Percentiles rank a stretch among this genome's conserved stretches.
Conservation (phyloP, 2,113 vertebrate genomes). For the Callionymus lyra region DNA sequence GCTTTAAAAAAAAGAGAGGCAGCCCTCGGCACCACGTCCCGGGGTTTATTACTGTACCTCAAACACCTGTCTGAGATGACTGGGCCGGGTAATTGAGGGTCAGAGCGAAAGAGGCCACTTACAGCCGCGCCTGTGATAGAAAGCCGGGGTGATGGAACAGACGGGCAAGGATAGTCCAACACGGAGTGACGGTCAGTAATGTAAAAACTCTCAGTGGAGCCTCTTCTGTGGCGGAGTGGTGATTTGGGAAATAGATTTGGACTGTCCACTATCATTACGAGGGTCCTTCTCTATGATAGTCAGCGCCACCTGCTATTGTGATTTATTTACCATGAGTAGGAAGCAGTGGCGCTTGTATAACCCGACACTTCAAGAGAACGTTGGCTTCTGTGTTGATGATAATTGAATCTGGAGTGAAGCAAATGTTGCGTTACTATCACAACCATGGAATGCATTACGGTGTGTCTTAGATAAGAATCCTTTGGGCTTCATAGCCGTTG, state of each 20-base stretch:
- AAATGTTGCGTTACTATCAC: not conserved
- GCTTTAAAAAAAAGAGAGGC: conserved; percentile 38
- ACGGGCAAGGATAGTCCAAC: conserved; percentile 34
- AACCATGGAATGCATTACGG: no score
- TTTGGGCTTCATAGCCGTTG: no score
- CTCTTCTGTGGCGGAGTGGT: conserved; percentile 17
- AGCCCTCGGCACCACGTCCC: conserved; percentile 22
- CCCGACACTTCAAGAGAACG: conserved; percentile 4
- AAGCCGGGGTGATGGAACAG: conserved; percentile 37
- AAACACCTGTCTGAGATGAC: conserved; percentile 55
- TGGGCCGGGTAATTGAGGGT: conserved; percentile 55
- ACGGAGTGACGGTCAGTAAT: conserved; percentile 46
- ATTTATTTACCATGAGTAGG: conserved; percentile 15
- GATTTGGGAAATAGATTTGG: conserved; percentile 39
- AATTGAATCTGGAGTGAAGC: conserved; percentile 20
- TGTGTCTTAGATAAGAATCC: no score
- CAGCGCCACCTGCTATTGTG: conserved; percentile 18
- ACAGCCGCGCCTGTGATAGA: conserved; percentile 36
- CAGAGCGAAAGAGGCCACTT: conserved; percentile 45
- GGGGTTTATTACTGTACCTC: conserved; percentile 52
- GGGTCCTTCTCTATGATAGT: conserved; percentile 17
- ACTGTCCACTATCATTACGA: conserved; percentile 23
- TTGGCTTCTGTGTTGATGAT: conserved; percentile 11
- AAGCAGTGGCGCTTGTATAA: conserved; percentile 1
- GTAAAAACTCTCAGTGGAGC: conserved; percentile 33